These are phyloP conservation scores for Heliconius ismenius DNA, from an alignment of 2,888 invertebrate species.

Conservation along the genomic window DNA sequence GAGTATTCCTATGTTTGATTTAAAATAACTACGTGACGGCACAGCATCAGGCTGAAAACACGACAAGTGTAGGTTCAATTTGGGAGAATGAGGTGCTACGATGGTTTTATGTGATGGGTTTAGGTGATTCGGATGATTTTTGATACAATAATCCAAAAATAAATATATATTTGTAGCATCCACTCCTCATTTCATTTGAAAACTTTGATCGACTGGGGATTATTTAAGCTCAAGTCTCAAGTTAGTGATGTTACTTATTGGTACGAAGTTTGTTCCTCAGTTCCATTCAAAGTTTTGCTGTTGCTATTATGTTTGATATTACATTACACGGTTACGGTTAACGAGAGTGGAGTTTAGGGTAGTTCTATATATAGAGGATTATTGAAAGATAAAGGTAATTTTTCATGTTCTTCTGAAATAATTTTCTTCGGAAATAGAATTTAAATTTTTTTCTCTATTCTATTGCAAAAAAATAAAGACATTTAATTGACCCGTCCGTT, in stretches of 20 bases:
- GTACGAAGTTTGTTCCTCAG: slow-evolving; percentile 18
- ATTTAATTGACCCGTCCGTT: no score
- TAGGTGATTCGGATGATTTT: no score
- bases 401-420: no score
- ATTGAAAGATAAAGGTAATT: neutral
- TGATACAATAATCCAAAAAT: neutral
- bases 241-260: slow-evolving; percentile 19
- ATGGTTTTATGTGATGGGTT: no score
- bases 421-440: no score
- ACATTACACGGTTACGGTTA: slow-evolving; percentile 9
- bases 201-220: slow-evolving; percentile 28
- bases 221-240: slow-evolving; percentile 21
- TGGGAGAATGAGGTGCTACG: no score
- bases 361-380: neutral
- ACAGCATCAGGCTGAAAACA: no score
- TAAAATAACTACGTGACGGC: no score
- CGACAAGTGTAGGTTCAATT: no score
- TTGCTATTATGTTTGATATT: slow-evolving; percentile 14
- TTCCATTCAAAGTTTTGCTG: slow-evolving; percentile 16
- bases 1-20: neutral
- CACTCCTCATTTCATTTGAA: slow-evolving; percentile 7
- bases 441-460: no score
- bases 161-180: neutral
- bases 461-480: no score
- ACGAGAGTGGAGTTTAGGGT: neutral